phyloP scores from a whole-genome alignment of 2,888 invertebrate genomes.

The Eilema griseolum region DNA sequence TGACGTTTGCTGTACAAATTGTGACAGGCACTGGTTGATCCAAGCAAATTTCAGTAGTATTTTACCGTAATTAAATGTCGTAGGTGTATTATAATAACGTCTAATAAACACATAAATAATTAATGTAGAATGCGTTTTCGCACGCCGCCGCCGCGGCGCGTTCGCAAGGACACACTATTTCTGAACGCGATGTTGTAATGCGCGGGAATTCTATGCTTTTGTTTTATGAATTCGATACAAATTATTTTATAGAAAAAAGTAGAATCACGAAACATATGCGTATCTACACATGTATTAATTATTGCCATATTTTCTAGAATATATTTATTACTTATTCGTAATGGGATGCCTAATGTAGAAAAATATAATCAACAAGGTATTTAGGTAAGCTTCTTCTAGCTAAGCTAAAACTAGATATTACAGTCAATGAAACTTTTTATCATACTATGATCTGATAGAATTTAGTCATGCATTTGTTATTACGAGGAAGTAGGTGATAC shows the following conservation, averaged over 20 bases:
- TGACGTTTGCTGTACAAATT: no score
- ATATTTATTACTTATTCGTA: no score
- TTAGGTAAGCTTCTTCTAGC: neutral
- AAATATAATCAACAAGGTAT: neutral
- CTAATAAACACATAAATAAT: conserved; percentile 29
- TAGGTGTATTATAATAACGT: neutral
- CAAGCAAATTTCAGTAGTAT: neutral
- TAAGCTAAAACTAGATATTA: neutral
- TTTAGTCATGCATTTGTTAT: conserved; percentile 27
- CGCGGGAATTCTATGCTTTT: conserved; percentile 60
- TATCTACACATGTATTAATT: no score
- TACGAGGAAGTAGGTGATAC: conserved; percentile 37
- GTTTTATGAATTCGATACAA: conserved; percentile 16
- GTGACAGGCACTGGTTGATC: neutral
- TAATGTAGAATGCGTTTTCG: conserved; percentile 33
- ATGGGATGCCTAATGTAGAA: neutral
- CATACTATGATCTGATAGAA: conserved; percentile 10
- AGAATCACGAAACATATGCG: neutral
- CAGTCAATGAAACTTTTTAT: neutral
- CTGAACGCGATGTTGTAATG: conserved; percentile 69
- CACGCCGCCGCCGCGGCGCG: conserved; percentile 35
- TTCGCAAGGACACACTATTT: conserved; percentile 74
- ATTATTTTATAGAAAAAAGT: neutral
- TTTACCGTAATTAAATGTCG: neutral
- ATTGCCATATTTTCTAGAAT: no score